phyloP scores from a whole-genome alignment of 2,113 vertebrate species.

The Mungos mungo region DNA sequence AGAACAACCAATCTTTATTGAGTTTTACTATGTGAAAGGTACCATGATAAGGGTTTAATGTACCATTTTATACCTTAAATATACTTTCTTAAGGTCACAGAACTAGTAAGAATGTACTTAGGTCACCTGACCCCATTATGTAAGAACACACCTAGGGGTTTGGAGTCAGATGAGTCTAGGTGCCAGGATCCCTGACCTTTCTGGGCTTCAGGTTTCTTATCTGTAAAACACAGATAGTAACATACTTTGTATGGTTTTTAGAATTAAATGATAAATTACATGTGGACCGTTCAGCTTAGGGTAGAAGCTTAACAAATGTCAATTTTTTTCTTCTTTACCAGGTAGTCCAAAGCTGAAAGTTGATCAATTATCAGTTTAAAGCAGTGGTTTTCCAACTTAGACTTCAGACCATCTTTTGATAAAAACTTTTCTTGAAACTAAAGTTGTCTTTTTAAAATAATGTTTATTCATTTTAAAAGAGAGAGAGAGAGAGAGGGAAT shows the following conservation, averaged over 20 bases:
- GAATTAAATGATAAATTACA: slow-evolving; percentile 17
- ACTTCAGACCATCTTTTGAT: not conserved
- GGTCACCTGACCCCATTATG: not conserved
- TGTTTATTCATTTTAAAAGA: too few relatives aligned
- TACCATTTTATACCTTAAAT: not conserved
- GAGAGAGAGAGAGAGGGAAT: too few relatives aligned
- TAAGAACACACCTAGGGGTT: not conserved
- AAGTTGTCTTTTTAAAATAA: too few relatives aligned
- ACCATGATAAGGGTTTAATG: not conserved
- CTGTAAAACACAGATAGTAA: not conserved
- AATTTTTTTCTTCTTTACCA: slow-evolving; percentile 33
- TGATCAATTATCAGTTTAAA: slow-evolving; percentile 6
- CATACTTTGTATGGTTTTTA: not conserved
- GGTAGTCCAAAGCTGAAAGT: not conserved
- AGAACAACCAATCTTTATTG: not conserved
- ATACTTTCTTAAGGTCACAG: not conserved
- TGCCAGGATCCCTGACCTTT: not conserved
- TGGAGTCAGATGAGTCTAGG: not conserved
- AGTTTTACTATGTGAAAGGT: not conserved
- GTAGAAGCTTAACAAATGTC: not conserved
- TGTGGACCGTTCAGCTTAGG: not conserved
- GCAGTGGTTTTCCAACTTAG: not conserved
- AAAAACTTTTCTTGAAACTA: not conserved
- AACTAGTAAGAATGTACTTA: not conserved
- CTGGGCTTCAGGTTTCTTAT: not conserved